A percentile compares a stretch with the other conserved stretches of the same genome.
Conservation (phyloP, 2,888 invertebrate genomes). For the Calephelis perditalis region DNA sequence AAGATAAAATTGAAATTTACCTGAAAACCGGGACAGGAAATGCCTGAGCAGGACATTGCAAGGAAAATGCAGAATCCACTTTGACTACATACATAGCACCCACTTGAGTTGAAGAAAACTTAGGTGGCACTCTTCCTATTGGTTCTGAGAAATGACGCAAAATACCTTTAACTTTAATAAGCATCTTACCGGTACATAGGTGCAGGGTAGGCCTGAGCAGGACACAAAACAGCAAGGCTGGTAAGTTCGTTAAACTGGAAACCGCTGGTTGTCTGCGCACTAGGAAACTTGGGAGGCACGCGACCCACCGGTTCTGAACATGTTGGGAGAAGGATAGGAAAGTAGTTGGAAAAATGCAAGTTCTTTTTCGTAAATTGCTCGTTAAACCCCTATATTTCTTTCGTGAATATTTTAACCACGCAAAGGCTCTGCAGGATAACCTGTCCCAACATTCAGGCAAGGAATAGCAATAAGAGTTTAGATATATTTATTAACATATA, state of each 20-base stretch:
- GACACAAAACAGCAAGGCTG: slow-evolving; percentile 80
- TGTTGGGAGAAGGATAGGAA: slow-evolving; percentile 69
- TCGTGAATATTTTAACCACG: slow-evolving; percentile 25
- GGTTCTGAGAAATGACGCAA: slow-evolving; percentile 62
- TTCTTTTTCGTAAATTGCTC: neutral
- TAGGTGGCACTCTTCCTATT: slow-evolving; percentile 65
- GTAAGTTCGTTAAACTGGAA: slow-evolving; percentile 75
- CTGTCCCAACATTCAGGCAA: slow-evolving; percentile 99
- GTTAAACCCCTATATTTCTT: slow-evolving; percentile 17
- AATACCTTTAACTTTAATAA: slow-evolving; percentile 44
- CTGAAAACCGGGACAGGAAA: slow-evolving; percentile 71
- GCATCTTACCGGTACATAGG: slow-evolving; percentile 83
- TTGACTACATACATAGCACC: slow-evolving; percentile 80
- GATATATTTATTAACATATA: slow-evolving; percentile 41
- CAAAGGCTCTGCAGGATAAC: slow-evolving; percentile 89
- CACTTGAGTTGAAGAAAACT: slow-evolving; percentile 59
- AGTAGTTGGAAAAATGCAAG: neutral
- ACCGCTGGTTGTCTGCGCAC: slow-evolving; percentile 79
- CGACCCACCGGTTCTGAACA: slow-evolving; percentile 82
- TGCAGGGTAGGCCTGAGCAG: slow-evolving; percentile 85
- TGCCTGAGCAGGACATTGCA: slow-evolving; percentile 86
- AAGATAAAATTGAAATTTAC: slow-evolving; percentile 46
- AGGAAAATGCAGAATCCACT: slow-evolving; percentile 65
- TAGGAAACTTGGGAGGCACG: slow-evolving; percentile 81
- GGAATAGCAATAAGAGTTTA: slow-evolving; percentile 38